A percentile compares a stretch with the other conserved stretches of the same genome.
Evolutionary conservation across 2,888 invertebrate species (phyloP).

Genomic region (Sialis fuliginosa): DNA sequence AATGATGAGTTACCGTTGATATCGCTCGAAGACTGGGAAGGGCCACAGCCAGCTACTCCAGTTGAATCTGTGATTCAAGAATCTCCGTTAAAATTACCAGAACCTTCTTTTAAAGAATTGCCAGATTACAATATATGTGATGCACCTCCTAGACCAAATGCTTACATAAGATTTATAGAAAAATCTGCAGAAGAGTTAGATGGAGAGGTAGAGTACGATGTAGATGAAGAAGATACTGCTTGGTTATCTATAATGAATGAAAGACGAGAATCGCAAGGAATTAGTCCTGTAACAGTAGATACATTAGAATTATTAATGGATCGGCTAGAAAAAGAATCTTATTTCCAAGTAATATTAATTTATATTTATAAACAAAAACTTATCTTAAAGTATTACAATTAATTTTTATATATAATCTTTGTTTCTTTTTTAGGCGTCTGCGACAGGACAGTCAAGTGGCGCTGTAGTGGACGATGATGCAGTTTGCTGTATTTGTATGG

Average conservation of each 20-base stretch:
- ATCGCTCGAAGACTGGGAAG: constrained; percentile 40
- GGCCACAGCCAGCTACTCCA: constrained; percentile 4
- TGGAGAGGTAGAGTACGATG: constrained; percentile 88
- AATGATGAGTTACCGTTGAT: constrained; percentile 49
- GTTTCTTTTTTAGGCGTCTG: constrained; percentile 24
- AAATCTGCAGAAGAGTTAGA: constrained; percentile 88
- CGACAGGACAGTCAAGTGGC: constrained; percentile 46
- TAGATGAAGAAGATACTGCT: constrained; percentile 94
- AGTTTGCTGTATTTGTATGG: constrained; percentile 96
- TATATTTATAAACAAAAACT: constrained; percentile 13
- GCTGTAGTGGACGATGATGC: constrained; percentile 92
- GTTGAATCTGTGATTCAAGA: constrained; percentile 15
- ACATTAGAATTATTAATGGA: constrained; percentile 94
- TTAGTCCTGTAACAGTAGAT: constrained; percentile 68
- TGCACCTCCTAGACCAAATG: constrained; percentile 69
- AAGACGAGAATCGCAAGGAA: constrained; percentile 48
- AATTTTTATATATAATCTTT: constrained; percentile 21
- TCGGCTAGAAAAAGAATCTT: constrained; percentile 91
- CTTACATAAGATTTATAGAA: constrained; percentile 87
- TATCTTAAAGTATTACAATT: constrained; percentile 6
- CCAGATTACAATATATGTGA: constrained; percentile 65
- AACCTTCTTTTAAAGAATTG: constrained; percentile 50
- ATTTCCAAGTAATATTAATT: constrained; percentile 47
- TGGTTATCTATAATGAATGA: constrained; percentile 87
- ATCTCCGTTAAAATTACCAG: constrained; percentile 40